Conservation (phyloP, 30 jellyfish, hydroid and myxozoan genomes). For the Hydra vulgaris region DNA sequence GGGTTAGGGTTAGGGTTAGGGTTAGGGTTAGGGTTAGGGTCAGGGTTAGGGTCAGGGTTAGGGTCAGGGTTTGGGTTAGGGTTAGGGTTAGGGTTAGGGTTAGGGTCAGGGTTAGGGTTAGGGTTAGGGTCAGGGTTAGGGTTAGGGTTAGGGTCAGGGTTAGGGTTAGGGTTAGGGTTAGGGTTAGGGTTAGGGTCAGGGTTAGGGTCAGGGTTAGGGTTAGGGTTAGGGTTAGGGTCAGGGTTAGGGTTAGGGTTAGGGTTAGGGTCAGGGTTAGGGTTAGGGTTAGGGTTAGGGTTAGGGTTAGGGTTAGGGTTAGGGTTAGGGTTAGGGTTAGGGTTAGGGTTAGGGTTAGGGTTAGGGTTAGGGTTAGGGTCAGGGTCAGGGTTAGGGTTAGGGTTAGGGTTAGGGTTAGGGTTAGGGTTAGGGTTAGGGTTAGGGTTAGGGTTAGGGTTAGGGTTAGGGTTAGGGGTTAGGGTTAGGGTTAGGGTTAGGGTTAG, state of each 20-base stretch:
- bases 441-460: neutral
- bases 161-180: neutral
- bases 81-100: neutral
- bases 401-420: neutral
- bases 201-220: neutral
- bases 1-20: neutral
- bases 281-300: neutral
- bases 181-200: neutral
- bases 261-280: neutral
- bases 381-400: neutral
- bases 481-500: neutral
- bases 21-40: neutral
- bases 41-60: neutral
- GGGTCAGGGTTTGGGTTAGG: neutral
- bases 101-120: neutral
- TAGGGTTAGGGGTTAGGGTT: neutral
- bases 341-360: neutral
- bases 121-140: neutral
- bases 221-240: neutral
- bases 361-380: neutral
- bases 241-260: neutral
- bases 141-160: neutral
- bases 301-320: neutral
- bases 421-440: neutral
- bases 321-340: neutral